phyloP scores from a whole-genome alignment of 2,888 invertebrate genomes.

The Polyploca ridens region DNA sequence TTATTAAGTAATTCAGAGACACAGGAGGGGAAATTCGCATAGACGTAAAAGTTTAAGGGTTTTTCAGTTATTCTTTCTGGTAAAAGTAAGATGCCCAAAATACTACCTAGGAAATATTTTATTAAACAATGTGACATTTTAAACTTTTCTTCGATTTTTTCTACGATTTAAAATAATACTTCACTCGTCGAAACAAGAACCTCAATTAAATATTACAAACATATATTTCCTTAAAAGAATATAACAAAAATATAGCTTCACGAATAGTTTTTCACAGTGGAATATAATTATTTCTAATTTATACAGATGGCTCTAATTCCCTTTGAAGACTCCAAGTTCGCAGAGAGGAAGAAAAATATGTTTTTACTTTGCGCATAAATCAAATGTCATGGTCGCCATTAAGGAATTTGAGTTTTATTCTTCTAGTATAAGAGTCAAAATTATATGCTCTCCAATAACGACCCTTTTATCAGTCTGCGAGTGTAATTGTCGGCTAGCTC shows the following conservation, averaged over 20 bases:
- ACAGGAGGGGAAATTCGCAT: not conserved
- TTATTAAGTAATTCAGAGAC: not conserved
- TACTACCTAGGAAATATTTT: too few relatives aligned
- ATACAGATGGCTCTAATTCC: conserved; percentile 1
- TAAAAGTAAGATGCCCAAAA: too few relatives aligned
- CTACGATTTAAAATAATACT: too few relatives aligned
- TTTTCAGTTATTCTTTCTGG: too few relatives aligned
- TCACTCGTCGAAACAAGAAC: not conserved
- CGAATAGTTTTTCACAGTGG: not conserved
- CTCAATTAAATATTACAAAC: not conserved
- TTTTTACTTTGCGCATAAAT: conserved; percentile 6
- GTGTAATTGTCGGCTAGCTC: not conserved
- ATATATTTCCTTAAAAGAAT: not conserved
- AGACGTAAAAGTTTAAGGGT: not conserved
- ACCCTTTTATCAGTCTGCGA: not conserved
- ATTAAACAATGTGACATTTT: too few relatives aligned
- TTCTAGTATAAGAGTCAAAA: not conserved
- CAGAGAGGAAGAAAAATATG: conserved; percentile 5
- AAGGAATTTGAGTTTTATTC: not conserved
- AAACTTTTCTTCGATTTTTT: too few relatives aligned
- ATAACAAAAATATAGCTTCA: not conserved
- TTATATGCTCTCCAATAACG: not conserved
- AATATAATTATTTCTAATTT: conserved; percentile 9
- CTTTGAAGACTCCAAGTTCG: not conserved
- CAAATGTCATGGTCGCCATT: not conserved